Conservation (phyloP, 92 coral and sea anemone species). For the Actinernus sp. region DNA sequence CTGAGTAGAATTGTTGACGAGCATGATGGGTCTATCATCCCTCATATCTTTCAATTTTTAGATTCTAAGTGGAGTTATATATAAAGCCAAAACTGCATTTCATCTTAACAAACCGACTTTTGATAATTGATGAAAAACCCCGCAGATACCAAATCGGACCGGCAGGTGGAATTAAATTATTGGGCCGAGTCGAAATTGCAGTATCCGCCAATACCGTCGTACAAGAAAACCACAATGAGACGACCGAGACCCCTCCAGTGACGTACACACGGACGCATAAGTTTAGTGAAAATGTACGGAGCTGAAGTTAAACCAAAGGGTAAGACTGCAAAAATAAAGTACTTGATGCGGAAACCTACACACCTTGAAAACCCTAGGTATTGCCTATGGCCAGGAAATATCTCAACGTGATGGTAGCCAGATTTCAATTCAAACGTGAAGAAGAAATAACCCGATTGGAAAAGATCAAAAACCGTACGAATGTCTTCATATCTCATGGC, state of each 20-base stretch:
- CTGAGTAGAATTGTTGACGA: too few species aligned
- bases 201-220: slow-evolving; percentile 40
- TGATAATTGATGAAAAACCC: slow-evolving; percentile 32
- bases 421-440: slow-evolving; percentile 8
- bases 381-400: slow-evolving; percentile 2
- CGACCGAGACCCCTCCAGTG: slow-evolving; percentile 39
- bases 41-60: too few species aligned
- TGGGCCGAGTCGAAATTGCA: background rate
- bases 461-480: slow-evolving; percentile 12
- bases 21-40: too few species aligned
- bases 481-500: slow-evolving; percentile 9
- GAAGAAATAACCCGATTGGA: slow-evolving; percentile 11
- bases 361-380: slow-evolving; percentile 38
- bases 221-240: slow-evolving; percentile 30
- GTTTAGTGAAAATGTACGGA: slow-evolving; percentile 49
- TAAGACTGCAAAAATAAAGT: slow-evolving; percentile 22
- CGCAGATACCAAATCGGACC: slow-evolving; percentile 17
- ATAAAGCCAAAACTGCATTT: too few species aligned
- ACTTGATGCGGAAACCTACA: slow-evolving; percentile 2
- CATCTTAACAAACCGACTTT: slow-evolving; percentile 46
- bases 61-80: too few species aligned
- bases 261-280: slow-evolving; percentile 20
- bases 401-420: slow-evolving; percentile 12
- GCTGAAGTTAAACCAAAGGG: slow-evolving; percentile 64
- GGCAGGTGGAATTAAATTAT: slow-evolving; percentile 15